Evolutionary conservation across 2,797 vertebrate species (phyloP), one percentile per base, ranked within the genome.

Genomic region (Chaetodon trifasciatus): DNA sequence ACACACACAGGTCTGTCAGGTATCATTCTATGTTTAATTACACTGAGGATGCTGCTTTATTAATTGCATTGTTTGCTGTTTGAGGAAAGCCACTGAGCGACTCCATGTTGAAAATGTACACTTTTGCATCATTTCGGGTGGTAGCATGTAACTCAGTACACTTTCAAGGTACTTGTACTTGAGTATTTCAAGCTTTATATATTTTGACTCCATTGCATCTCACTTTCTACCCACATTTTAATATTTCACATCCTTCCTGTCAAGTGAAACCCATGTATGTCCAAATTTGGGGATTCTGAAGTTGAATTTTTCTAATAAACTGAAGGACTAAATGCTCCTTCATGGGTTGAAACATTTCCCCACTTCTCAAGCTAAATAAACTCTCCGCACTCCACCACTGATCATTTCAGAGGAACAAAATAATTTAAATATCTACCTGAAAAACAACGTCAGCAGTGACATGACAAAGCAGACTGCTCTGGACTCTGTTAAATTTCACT

Each of bases 401-500:
- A 6, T 57, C 7, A 58, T 70, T 78, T 81, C 50, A 76, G 32
- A 50, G 17, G 6, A 70, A 46, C 40, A 49, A 10, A 69, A 69
- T 5, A 11, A 53, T 66, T 47, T 8, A 62, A 52, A 55, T 5
- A 39, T 46, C 35, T 49, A 61, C 60, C 28, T 55, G 50, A 6
- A 39, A 68, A 76, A 68, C 44, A n/a, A 49, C 40, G 50, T 23
- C 24, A 28, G 57, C 56, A 76, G 63, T 35, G 15, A 32, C 0
- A 12, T 58, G 68, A 61, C 57, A 63, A 65, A 82, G 28, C 69
- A 39, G 55, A 76, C 67, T 28, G 32, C 9, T 63, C 39, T 58
- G 50, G 68, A 24, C 55, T 46, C 24, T 56, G 35, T 39, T 56
- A 21, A 16, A 62, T 78, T 74, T 28, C 57, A 63, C 16, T 19